Evolutionary conservation across 2,888 invertebrate genomes (phyloP).

Genomic region (Capitulum mitella): DNA sequence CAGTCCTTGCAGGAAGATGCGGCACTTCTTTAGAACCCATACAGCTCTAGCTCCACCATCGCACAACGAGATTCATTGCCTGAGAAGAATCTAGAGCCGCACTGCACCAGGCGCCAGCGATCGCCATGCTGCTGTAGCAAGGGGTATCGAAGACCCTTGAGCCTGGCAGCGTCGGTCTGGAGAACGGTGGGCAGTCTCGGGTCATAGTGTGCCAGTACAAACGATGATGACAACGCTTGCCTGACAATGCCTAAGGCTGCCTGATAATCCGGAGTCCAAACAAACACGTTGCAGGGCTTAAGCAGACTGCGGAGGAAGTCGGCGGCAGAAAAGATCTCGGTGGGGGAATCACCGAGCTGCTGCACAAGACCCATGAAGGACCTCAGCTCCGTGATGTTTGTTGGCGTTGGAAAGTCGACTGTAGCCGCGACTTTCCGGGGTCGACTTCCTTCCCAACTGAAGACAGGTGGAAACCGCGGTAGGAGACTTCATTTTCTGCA

Average conservation of each 20-base stretch:
- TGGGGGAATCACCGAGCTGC: not conserved
- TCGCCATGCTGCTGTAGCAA: not conserved
- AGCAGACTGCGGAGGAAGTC: not conserved
- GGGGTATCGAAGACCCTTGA: not conserved
- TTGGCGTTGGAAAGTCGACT: not conserved
- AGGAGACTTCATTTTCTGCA: no score
- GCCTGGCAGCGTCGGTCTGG: not conserved
- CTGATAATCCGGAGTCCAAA: not conserved
- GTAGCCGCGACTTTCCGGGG: not conserved
- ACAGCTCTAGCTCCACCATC: not conserved
- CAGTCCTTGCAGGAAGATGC: not conserved
- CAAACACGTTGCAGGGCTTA: not conserved
- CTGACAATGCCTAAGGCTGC: not conserved
- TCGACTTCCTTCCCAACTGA: no score
- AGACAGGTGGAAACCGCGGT: no score
- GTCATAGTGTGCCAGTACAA: not conserved
- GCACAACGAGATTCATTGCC: not conserved
- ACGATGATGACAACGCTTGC: not conserved
- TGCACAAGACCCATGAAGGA: not conserved
- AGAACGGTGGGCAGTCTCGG: not conserved
- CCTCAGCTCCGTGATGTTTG: not conserved
- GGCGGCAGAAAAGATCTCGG: not conserved
- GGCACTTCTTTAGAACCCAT: not conserved
- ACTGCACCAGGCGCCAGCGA: not conserved
- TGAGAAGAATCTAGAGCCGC: not conserved